phyloP scores from a whole-genome alignment of 2,113 vertebrate species.

The Cyprinodon variegatus region DNA sequence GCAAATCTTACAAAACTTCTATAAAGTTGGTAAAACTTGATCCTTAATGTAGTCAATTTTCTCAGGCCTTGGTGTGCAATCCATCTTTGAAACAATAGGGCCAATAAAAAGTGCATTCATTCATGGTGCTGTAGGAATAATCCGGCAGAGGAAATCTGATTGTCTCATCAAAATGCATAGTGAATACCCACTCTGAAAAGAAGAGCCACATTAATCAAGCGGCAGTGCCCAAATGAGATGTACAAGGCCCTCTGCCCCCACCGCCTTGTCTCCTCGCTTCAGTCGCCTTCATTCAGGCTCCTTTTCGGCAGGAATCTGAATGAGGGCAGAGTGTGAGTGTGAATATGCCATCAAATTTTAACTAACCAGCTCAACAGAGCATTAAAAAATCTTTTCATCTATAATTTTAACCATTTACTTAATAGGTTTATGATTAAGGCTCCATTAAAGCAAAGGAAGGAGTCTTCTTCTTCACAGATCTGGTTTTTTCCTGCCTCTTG shows the following conservation, averaged over 20 bases:
- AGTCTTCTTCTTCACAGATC: background rate
- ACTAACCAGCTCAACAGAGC: conserved; percentile 11
- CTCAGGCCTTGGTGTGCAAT: conserved; percentile 22
- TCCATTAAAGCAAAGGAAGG: background rate
- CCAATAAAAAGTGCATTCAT: conserved; percentile 30
- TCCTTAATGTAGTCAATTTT: conserved; percentile 39
- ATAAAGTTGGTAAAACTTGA: conserved; percentile 28
- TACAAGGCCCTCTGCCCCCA: conserved; percentile 13
- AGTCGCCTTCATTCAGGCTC: background rate
- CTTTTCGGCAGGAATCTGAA: conserved; percentile 3
- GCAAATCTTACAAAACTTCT: conserved; percentile 14
- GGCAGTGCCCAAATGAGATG: conserved; percentile 29
- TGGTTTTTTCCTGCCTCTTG: background rate
- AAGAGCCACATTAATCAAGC: conserved; percentile 57
- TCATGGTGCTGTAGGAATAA: conserved; percentile 35
- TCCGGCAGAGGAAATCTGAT: conserved; percentile 38
- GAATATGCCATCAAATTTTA: conserved; percentile 9
- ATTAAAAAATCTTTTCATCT: background rate
- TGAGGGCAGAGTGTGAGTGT: background rate
- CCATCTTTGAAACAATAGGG: conserved; percentile 59
- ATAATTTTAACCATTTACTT: conserved; percentile 1
- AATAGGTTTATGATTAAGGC: conserved; percentile 4
- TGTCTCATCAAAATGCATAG: conserved; percentile 56
- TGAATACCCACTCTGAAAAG: conserved; percentile 19
- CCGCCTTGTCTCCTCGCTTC: background rate